These are phyloP conservation scores for Chironomus tentans DNA, from an alignment of 2,888 invertebrate species.

Conservation along the genomic window DNA sequence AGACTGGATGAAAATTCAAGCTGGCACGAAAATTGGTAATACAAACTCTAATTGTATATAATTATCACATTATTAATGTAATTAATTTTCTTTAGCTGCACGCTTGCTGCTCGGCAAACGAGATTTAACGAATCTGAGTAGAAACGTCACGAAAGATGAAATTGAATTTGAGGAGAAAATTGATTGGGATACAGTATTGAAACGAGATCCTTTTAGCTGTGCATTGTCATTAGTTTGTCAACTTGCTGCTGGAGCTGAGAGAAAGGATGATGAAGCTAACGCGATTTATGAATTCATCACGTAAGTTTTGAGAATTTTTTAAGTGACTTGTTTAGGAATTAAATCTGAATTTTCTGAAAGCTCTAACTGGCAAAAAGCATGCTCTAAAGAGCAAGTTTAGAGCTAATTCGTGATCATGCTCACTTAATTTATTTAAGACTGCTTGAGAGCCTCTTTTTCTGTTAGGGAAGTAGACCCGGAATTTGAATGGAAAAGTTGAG, in stretches of 20 bases:
- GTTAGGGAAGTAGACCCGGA: too few species aligned
- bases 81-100: neutral
- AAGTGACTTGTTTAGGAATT: too few species aligned
- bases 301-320: too few species aligned
- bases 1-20: conserved; percentile 43
- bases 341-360: too few species aligned
- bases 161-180: conserved; percentile 30
- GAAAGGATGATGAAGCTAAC: conserved; percentile 34
- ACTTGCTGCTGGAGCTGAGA: conserved; percentile 38
- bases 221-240: conserved; percentile 40
- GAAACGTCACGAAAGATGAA: conserved; percentile 8
- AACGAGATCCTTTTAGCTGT: conserved; percentile 39
- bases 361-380: too few species aligned
- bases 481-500: too few species aligned
- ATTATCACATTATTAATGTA: neutral
- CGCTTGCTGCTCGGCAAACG: neutral
- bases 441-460: too few species aligned
- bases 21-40: conserved; percentile 10
- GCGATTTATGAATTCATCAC: conserved; percentile 36
- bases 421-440: too few species aligned
- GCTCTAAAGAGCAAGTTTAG: too few species aligned
- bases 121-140: neutral
- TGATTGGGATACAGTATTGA: conserved; percentile 38
- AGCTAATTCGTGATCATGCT: too few species aligned
- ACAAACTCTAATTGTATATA: neutral